phyloP scores from a whole-genome alignment of 1,140 invertebrate genomes.

The Eubasilissa regina region DNA sequence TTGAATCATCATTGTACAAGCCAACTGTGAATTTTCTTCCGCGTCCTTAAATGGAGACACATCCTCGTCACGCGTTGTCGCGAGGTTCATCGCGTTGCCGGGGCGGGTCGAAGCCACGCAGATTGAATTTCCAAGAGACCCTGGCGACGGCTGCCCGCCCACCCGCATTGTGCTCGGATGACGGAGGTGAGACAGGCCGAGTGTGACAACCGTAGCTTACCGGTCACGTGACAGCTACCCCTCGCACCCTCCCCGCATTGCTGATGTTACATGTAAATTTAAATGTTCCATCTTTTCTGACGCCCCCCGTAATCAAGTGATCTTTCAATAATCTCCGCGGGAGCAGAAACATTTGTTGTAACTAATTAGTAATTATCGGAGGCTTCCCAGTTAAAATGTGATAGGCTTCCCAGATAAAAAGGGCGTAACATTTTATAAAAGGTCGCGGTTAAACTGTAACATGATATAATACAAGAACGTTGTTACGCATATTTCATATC shows the following conservation, averaged over 20 bases:
- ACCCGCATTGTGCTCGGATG: conserved; percentile 51
- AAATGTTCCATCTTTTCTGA: conserved; percentile 8
- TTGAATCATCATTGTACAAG: too few species aligned
- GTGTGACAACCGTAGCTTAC: conserved; percentile 57
- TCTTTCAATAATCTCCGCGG: too few species aligned
- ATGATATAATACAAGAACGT: too few species aligned
- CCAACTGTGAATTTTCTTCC: too few species aligned
- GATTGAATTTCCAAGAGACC: conserved; percentile 40
- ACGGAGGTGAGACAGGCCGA: conserved; percentile 55
- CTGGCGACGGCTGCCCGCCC: conserved; percentile 53
- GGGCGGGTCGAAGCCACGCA: conserved; percentile 30
- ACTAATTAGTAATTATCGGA: too few species aligned
- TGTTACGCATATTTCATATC: too few species aligned
- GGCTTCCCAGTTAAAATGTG: too few species aligned
- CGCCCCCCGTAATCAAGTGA: background rate
- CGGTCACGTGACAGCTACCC: conserved; percentile 52
- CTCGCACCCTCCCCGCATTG: background rate
- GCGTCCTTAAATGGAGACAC: background rate
- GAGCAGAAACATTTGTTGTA: too few species aligned
- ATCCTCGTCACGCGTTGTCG: conserved; percentile 15
- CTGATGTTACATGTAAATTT: conserved; percentile 2
- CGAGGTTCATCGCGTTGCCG: conserved; percentile 3
- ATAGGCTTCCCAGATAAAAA: too few species aligned
- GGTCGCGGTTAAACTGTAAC: too few species aligned
- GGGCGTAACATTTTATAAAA: too few species aligned